Base-by-base conservation (phyloP, 2,888 invertebrate species). In the Drosophila bunnanda region DNA sequence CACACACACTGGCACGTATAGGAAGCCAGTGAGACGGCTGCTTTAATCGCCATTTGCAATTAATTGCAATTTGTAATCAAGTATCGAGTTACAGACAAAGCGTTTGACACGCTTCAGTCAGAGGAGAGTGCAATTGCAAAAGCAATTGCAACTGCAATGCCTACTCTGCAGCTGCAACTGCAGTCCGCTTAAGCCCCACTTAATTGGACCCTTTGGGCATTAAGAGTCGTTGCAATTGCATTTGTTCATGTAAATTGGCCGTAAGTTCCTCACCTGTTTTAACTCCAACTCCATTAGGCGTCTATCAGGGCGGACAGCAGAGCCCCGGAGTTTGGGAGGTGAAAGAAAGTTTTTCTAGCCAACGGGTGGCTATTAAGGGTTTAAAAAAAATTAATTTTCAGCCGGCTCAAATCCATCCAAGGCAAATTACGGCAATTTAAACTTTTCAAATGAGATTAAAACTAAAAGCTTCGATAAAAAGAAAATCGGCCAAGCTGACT, bases 201-300 rank as follows among this genome's bases (percentile, higher is more conserved):
- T 91, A 91, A 91, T 90, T 90, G 91, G 83, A 78, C 88, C 84
- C 74, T 76, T 80, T 46, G 70, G 72, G 90, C 80, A 89, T 91
- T 91, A 91, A 81, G 60, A 74, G 88, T 81, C 85, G 77, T 77
- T 86, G 85, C 91, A 90, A 91, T 91, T 89, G 88, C 89, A 89
- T 90, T 91, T 91, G 88, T 80, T 90, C 91, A 91, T 90, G 91
- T 91, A 84, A 91, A 90, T 89, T 90, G 90, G 86, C 88, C 88
- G 80, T 89, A 91, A 90, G 90, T 86, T 88, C 80, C 69, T 81
- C 86, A 73, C 73, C 71, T 67, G 34, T 2, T 7, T 13, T 64
- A 38, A 15, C 36, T 61, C 32, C 39, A 36, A 17, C 28, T 36
- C 7, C 12, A 20, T 7, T 25, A 32, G 34, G 25, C 7, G n/a